Evolutionary conservation across 2,888 invertebrate species (phyloP), one percentile per base, ranked within the genome.

Genomic region (Lomographa bimaculata): DNA sequence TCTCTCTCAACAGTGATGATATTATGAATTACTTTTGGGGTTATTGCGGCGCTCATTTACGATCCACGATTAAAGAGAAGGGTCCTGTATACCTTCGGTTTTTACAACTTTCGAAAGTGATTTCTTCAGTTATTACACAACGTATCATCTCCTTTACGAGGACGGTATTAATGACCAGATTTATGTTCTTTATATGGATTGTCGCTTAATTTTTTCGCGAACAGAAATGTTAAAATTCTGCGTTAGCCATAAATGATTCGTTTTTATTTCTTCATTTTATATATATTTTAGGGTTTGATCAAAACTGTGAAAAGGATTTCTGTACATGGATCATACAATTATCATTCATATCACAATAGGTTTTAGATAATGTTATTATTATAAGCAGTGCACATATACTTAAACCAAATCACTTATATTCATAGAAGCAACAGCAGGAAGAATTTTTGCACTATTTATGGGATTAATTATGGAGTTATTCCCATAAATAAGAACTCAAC

Each of bases 31-130:
- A 58, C 54, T 67, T 60, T 67, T 51, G 54, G 50, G 54, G 46
- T 64, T 70, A 67, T 71, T 64, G 42, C 60, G 30, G 54, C 63
- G 29, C 27, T 40, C 40, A 50, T 77, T 80, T 76, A 78, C 60
- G 74, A 73, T 20, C 54, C 30, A 40, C 42, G 36, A 40, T 50
- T 50, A 59, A 70, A 72, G 64, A 63, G 71, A 76, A 70, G 68
- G 70, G 65, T 64, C 55, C 56, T 64, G 7, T 9, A 28, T 30
- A 49, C 52, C 65, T 47, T 48, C 40, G 63, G 63, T 68, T 79
- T 80, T 82, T 75, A 80, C 71, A 60, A 70, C 71, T 74, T 84
- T 81, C 71, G 85, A 87, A 86, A 84, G 83, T 83, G 72, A 79
- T 77, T 72, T 75, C 60, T 57, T 53, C 42, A 38, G 34, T 41